Conservation (phyloP, 2,113 vertebrate species). For the Brachypodius melanocephalos region DNA sequence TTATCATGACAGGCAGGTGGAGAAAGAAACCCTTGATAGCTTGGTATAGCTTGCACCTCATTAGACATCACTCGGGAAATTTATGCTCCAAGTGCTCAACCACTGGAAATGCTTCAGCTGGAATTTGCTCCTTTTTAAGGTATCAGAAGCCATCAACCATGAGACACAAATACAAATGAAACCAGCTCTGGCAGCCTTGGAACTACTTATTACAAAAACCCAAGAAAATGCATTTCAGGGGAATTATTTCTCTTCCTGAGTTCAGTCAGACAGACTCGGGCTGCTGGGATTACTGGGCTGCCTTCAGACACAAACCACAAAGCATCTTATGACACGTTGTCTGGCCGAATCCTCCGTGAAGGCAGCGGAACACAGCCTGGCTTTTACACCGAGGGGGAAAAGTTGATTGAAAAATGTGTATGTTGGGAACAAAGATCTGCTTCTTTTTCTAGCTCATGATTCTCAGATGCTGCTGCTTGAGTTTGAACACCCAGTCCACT, state of each 20-base stretch:
- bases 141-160: conserved; percentile 14
- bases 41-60: neutral
- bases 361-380: neutral
- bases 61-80: neutral
- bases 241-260: conserved; percentile 4
- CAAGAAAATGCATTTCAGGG: conserved; percentile 13
- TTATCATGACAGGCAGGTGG: neutral
- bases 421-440: conserved; percentile 23
- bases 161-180: conserved; percentile 43
- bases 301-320: conserved; percentile 38
- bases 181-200: conserved; percentile 16
- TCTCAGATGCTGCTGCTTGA: conserved; percentile 22
- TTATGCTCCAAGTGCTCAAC: neutral
- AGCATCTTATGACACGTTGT: conserved; percentile 40
- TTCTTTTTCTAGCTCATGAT: conserved; percentile 47
- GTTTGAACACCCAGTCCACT: neutral
- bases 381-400: neutral
- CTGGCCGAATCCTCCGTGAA: neutral
- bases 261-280: neutral
- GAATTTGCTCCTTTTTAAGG: conserved; percentile 28
- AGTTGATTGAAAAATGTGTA: neutral
- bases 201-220: neutral
- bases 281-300: conserved; percentile 4
- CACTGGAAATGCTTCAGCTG: neutral
- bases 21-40: neutral